These are phyloP conservation scores for Pao palembangensis DNA, from an alignment of 2,113 vertebrate genomes.

Conservation along the genomic window DNA sequence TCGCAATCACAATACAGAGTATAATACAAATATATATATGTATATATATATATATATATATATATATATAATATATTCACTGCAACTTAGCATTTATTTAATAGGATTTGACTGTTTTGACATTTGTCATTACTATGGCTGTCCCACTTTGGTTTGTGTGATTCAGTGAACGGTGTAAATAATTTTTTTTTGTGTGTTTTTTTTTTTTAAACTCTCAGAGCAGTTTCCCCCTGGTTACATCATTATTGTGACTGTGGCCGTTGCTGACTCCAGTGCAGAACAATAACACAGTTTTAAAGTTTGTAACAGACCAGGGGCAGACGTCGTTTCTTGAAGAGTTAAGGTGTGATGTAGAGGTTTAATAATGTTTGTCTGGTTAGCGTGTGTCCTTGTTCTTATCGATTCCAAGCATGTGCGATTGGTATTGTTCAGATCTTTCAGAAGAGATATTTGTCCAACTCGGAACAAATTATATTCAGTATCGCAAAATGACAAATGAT, in stretches of 20 bases:
- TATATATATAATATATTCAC: no score
- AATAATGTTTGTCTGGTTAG: conserved; percentile 20
- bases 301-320: conserved; percentile 7
- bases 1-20: no score
- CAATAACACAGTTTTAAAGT: conserved; percentile 3
- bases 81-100: no score
- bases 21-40: no score
- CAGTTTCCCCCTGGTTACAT: conserved; percentile 2
- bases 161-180: conserved; percentile 3
- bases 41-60: no score
- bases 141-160: not conserved
- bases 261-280: conserved; percentile 1
- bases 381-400: conserved; percentile 4
- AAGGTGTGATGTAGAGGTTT: conserved; percentile 31
- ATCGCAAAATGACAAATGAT: conserved; percentile 19
- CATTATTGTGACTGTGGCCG: not conserved
- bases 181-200: no score
- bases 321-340: conserved; percentile 8
- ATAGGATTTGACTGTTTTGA: no score
- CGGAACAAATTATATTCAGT: conserved; percentile 5
- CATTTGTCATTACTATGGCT: no score
- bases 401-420: no score
- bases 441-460: conserved; percentile 4
- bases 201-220: conserved; percentile 4
- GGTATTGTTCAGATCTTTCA: no score